A percentile compares a stretch with the other conserved stretches of the same genome.
Evolutionary conservation across 1,140 invertebrate species (phyloP).

Genomic region (Zelostemma sp.): DNA sequence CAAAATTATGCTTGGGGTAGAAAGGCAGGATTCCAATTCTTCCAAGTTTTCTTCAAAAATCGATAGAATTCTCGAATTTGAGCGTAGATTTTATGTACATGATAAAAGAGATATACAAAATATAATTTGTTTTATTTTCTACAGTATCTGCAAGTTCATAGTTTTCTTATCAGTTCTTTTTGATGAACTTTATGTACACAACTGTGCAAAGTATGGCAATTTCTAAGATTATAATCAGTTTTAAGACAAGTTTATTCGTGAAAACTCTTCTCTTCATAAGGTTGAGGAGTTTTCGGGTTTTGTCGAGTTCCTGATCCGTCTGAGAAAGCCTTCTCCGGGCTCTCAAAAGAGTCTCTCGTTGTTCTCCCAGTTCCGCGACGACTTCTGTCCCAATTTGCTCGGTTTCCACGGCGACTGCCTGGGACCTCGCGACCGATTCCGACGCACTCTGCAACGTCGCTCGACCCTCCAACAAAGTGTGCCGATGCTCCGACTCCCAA

Average conservation of each 20-base stretch:
- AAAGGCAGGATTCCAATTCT: no score
- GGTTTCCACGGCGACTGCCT: conserved; percentile 82
- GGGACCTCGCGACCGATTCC: conserved; percentile 77
- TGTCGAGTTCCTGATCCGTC: conserved; percentile 75
- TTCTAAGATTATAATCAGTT: conserved; percentile 78
- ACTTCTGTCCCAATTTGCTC: conserved; percentile 84
- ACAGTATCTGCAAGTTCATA: no score
- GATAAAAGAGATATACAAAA: no score
- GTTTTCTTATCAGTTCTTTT: no score
- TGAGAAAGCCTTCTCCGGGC: conserved; percentile 74
- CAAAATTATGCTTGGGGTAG: no score
- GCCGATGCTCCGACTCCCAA: conserved; percentile 71
- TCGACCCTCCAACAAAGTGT: conserved; percentile 72
- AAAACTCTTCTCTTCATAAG: conserved; percentile 75
- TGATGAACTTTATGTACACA: conserved; percentile 75
- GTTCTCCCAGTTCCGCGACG: conserved; percentile 75
- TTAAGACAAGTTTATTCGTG: conserved; percentile 78
- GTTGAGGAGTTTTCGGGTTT: conserved; percentile 73
- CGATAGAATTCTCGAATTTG: no score
- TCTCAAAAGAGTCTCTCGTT: conserved; percentile 75
- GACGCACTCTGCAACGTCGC: conserved; percentile 75
- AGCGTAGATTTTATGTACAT: no score
- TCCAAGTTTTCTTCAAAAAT: no score
- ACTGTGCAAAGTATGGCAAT: conserved; percentile 72
- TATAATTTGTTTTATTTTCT: no score